phyloP scores from a whole-genome alignment of 2,797 vertebrate genomes.

The Cygnus olor region DNA sequence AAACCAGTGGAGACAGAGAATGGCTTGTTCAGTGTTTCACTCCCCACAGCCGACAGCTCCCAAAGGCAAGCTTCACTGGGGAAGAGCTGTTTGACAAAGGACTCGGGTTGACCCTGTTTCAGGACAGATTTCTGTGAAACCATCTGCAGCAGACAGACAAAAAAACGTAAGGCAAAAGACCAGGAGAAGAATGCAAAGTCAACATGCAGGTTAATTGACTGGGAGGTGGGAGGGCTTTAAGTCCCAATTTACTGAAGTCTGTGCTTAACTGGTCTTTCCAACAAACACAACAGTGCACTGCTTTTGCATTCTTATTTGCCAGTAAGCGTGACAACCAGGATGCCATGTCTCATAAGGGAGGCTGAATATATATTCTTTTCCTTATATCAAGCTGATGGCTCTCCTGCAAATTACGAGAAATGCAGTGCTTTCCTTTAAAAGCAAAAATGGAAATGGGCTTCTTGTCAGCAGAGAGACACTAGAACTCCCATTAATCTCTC shows the following conservation, averaged over 20 bases:
- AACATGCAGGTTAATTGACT: conserved; percentile 16
- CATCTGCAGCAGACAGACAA: not conserved
- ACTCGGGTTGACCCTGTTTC: not conserved
- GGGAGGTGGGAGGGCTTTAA: not conserved
- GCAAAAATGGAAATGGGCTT: conserved; percentile 50
- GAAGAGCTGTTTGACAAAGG: conserved; percentile 4
- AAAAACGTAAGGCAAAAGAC: not conserved
- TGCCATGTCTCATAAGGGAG: not conserved
- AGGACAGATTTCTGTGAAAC: conserved; percentile 19
- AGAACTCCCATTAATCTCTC: conserved; percentile 57
- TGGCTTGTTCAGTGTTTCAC: not conserved
- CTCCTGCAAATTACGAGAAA: conserved; percentile 50
- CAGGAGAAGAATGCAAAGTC: conserved; percentile 9
- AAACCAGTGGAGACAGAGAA: not conserved
- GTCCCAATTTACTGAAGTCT: not conserved
- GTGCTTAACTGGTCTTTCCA: conserved; percentile 9
- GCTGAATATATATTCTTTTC: conserved; percentile 5
- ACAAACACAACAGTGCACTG: conserved; percentile 42
- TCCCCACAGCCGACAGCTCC: not conserved
- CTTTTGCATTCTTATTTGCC: conserved; percentile 30
- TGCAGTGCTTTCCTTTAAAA: conserved; percentile 1
- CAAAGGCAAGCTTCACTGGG: not conserved
- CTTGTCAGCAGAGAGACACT: conserved; percentile 52
- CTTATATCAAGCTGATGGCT: conserved; percentile 3
- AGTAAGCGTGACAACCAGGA: conserved; percentile 36